Evolutionary conservation across 2,888 invertebrate species (phyloP).

Genomic region (Apantesis nais): DNA sequence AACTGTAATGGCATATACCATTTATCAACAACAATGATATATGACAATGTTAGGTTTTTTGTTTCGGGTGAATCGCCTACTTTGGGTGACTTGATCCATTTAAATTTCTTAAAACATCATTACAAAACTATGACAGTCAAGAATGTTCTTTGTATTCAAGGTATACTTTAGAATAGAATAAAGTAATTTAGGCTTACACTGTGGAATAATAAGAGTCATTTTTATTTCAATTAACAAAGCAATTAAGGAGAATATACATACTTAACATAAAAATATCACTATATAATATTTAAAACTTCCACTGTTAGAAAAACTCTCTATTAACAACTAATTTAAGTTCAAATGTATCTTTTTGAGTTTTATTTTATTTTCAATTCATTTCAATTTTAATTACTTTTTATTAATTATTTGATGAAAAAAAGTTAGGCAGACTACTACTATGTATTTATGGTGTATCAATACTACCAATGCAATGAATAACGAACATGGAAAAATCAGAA

Average conservation of each 20-base stretch:
- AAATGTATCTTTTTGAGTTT: too few relatives aligned
- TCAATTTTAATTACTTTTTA: too few relatives aligned
- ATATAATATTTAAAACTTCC: not conserved
- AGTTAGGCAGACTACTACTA: too few relatives aligned
- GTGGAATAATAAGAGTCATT: not conserved
- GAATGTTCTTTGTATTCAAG: not conserved
- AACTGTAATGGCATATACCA: slow-evolving; percentile 53
- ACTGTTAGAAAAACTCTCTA: too few relatives aligned
- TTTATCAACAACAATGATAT: slow-evolving; percentile 57
- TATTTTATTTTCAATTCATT: too few relatives aligned
- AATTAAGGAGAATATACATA: not conserved
- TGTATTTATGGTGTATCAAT: too few relatives aligned
- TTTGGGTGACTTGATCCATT: slow-evolving; percentile 34
- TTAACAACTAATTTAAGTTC: too few relatives aligned
- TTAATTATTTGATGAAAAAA: too few relatives aligned
- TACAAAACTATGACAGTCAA: slow-evolving; percentile 24
- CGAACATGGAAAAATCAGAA: too few relatives aligned
- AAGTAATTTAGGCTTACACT: not conserved
- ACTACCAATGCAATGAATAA: too few relatives aligned
- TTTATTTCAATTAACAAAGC: not conserved
- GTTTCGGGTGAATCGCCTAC: slow-evolving; percentile 26
- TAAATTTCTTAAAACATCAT: slow-evolving; percentile 34
- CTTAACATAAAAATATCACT: too few relatives aligned
- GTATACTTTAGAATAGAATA: not conserved
- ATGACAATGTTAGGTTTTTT: slow-evolving; percentile 44